Base-by-base conservation (phyloP, 1,140 invertebrate species). In the Musca vetustissima region DNA sequence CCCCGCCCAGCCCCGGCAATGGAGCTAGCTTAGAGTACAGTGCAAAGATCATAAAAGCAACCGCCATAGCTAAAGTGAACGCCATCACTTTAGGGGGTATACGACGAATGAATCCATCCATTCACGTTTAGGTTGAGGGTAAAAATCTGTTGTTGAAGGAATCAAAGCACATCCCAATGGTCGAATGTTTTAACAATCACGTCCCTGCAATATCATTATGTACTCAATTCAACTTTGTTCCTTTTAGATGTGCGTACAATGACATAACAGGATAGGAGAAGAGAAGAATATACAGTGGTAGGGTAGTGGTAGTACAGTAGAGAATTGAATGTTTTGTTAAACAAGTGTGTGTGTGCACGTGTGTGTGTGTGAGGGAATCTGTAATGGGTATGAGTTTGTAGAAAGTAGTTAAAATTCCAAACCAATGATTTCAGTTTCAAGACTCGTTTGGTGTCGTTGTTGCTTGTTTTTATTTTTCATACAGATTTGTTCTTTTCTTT, bases 201-300 rank as follows among this genome's bases (percentile, higher is more conserved):
- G 78, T 80, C 78, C 74, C 78, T 79, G 78, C 78, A 80, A 80
- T 80, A 78, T 76, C 75, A 80, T 80, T 80, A 80, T 80, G 79
- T 76, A 78, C 57, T 61, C 57, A 64, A 64, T 69, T 69, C 67
- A 59, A 64, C 59, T 59, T 59, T 59, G 55, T 59, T 59, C 24
- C 17, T 8, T n/a, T n/a, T 13, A 43, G 36, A 43, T 43, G 36
- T 43, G 36, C 36, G 36, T 43, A 43, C 49, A 19, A 21, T 19
- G 21, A 52, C 49, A 52, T 43, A 43, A 43, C 6, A 43, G 36
- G 6, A 43, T 43, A 43, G 36, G 4, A 43, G 36, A 43, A 43
- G 28, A 28, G 3, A 28, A 3, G 8, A 28, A n/a, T 19, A 19
- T 13, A 6, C 49, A 50, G 49, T n/a, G n/a, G n/a, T n/a, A 19